Conservation (phyloP, 2,113 vertebrate species). For the Dipodomys ordii region DNA sequence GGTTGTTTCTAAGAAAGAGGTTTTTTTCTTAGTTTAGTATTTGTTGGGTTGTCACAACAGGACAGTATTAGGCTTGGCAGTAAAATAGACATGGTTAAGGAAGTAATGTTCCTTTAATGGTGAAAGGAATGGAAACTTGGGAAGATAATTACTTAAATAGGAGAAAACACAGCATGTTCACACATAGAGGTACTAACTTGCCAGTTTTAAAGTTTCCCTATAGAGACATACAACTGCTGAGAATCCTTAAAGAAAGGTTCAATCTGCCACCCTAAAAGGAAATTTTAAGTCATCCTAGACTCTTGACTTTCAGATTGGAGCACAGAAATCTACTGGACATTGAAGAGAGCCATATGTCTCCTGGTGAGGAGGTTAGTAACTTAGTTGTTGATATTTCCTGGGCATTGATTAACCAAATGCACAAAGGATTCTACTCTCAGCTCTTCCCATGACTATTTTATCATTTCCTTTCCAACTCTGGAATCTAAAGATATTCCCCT, state of each 20-base stretch:
- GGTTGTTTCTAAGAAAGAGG: conserved; percentile 20
- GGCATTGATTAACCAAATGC: not conserved
- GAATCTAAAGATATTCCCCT: not conserved
- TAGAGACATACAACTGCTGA: not conserved
- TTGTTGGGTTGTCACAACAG: conserved; percentile 56
- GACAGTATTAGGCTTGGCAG: conserved; percentile 7
- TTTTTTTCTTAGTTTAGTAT: conserved; percentile 51
- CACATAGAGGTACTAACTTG: not conserved
- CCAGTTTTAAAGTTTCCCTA: not conserved
- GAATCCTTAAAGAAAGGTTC: not conserved
- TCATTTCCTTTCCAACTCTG: not conserved
- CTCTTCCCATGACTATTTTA: too few relatives aligned
- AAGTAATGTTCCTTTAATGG: conserved; percentile 64
- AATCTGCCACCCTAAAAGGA: not conserved
- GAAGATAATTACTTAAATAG: conserved; percentile 68
- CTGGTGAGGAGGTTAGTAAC: not conserved
- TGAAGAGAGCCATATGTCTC: not conserved
- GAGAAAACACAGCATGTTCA: conserved; percentile 46
- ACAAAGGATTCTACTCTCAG: not conserved
- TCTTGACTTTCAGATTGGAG: not conserved
- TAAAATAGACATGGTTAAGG: conserved; percentile 64
- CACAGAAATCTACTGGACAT: not conserved
- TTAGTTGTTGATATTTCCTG: not conserved
- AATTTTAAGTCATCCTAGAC: not conserved
- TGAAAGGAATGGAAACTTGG: conserved; percentile 48